Conservation (phyloP, 1,140 invertebrate species). For the Lutraria rhynchaena region DNA sequence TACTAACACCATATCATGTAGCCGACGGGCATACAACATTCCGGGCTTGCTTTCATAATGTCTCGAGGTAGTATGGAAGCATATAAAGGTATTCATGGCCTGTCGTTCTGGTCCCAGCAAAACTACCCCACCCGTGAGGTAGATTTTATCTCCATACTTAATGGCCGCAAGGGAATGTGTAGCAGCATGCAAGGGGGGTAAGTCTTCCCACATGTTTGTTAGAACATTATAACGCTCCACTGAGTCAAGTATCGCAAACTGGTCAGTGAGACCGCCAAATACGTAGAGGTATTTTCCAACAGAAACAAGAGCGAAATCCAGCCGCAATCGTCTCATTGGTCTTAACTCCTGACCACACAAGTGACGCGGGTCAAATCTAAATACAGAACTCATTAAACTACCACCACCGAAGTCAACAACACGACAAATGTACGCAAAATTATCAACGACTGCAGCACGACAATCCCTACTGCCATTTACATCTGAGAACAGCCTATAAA, state of each 20-base stretch:
- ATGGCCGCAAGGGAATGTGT: constrained; percentile 78
- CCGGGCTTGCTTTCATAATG: constrained; percentile 75
- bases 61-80: constrained; percentile 71
- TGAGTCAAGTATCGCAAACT: constrained; percentile 92
- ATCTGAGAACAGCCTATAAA: constrained; percentile 78
- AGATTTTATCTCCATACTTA: constrained; percentile 72
- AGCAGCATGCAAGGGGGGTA: constrained; percentile 87
- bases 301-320: constrained; percentile 83
- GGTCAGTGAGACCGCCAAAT: constrained; percentile 96
- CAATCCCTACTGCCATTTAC: constrained; percentile 79
- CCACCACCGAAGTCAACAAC: constrained; percentile 81
- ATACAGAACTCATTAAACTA: constrained; percentile 78
- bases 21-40: constrained; percentile 79
- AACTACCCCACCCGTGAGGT: constrained; percentile 78
- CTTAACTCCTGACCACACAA: constrained; percentile 76
- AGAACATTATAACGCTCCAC: constrained; percentile 92
- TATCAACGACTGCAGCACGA: constrained; percentile 76
- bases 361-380: constrained; percentile 80
- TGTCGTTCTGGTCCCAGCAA: constrained; percentile 73
- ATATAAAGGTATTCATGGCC: constrained; percentile 75
- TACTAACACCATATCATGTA: constrained; percentile 79
- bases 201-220: constrained; percentile 89
- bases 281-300: constrained; percentile 93
- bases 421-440: constrained; percentile 79
- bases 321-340: constrained; percentile 76